Base-by-base conservation (phyloP, 1,140 invertebrate genomes). In the Drosophila bocqueti region DNA sequence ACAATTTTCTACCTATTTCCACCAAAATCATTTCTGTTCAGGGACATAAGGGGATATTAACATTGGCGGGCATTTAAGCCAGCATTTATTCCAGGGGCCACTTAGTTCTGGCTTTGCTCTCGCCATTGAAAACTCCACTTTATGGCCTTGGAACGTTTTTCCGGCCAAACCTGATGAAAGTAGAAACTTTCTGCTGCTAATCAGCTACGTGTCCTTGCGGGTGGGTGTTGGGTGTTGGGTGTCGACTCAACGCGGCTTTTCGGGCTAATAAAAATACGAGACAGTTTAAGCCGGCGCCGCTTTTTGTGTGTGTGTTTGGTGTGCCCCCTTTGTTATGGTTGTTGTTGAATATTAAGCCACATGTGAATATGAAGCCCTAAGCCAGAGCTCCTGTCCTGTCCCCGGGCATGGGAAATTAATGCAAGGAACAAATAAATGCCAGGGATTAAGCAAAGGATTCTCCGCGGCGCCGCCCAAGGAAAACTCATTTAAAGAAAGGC, bases 401-500 rank as follows among this genome's bases (percentile, higher is more conserved):
- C 42, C 9, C 11, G 10, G 42, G 9, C 10, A 16, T 24, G 45
- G 24, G 18, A 76, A 76, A 79, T 84, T 85, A 84, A 83, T 81
- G 68, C 34, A 16, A 68, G 76, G 54, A 81, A 84, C 71, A 68
- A 83, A 76, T 72, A 72, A 83, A 80, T 49, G 68, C 34, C 72
- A 45, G 45, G 65, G 76, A 84, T 81, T 83, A 49, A 52, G 76
- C 62, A 73, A 76, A 64, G 81, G 66, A 84, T 73, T 84, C 79
- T 64, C 49, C 49, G 16, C 4, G 16, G n/a, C 10, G 16, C 1
- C 15, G 21, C 34, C 15, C 4, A n/a, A 55, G 15, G 15, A 71
- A 86, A 85, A 79, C 83, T 87, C 71, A 86, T 87, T 86, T 86
- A 75, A 69, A 69, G 71, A 68, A 83, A 72, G 49, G 65, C 50